These are phyloP conservation scores for Acrocyrtus sp. DNA, from an alignment of 2,888 invertebrate species.

Conservation along the genomic window DNA sequence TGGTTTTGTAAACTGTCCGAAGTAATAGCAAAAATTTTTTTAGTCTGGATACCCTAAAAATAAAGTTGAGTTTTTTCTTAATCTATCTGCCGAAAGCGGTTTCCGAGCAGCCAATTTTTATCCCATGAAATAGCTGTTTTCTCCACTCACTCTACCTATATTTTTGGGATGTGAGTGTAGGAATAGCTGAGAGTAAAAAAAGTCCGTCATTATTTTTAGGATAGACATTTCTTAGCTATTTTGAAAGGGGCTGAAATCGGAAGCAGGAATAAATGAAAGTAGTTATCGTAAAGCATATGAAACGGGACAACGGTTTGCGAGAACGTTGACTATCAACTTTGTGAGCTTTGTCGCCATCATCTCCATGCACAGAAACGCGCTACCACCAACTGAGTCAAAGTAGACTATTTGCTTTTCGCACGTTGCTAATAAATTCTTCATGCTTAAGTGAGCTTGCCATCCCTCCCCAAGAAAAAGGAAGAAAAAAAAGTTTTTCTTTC, in stretches of 20 bases:
- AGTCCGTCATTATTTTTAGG: too few species aligned
- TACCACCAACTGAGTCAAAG: slow-evolving; percentile 32
- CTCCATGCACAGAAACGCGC: background rate
- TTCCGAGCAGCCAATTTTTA: too few species aligned
- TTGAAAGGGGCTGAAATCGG: slow-evolving; percentile 7
- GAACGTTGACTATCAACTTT: too few species aligned
- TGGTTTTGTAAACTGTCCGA: too few species aligned
- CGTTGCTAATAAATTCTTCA: slow-evolving; percentile 43
- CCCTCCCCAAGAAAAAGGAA: slow-evolving; percentile 18
- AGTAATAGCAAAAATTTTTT: too few species aligned
- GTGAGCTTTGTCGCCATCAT: slow-evolving; percentile 1
- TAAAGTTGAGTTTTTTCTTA: too few species aligned
- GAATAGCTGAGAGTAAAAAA: too few species aligned
- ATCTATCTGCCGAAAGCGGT: too few species aligned
- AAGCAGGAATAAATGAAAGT: slow-evolving; percentile 10
- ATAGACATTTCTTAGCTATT: too few species aligned
- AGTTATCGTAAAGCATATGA: background rate
- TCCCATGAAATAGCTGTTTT: too few species aligned
- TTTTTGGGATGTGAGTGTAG: too few species aligned
- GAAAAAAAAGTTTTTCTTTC: slow-evolving; percentile 24
- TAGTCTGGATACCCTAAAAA: background rate
- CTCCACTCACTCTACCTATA: too few species aligned
- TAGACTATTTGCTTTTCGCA: slow-evolving; percentile 47
- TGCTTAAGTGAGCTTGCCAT: slow-evolving; percentile 46
- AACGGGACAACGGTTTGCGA: background rate